These are phyloP conservation scores for Brotula barbata DNA, from an alignment of 2,797 vertebrate species.

Conservation along the genomic window DNA sequence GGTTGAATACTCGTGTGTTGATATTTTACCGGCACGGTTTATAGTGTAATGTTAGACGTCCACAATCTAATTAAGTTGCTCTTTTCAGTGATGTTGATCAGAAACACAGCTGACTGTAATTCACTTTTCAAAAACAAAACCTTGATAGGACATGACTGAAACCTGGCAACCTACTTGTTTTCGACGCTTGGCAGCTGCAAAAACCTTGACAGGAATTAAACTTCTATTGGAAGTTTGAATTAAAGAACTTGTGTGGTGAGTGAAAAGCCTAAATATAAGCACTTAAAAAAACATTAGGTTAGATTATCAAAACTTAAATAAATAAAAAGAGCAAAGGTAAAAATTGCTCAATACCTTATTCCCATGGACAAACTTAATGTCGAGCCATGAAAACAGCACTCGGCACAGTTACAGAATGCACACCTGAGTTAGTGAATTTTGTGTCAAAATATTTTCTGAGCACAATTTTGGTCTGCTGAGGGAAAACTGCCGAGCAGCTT, in stretches of 20 bases:
- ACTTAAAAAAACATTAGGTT: no score
- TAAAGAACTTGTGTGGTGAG: neutral
- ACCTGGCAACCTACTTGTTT: neutral
- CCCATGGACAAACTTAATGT: slow-evolving; percentile 48
- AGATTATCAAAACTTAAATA: no score
- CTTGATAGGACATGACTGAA: neutral
- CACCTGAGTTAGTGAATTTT: slow-evolving; percentile 26
- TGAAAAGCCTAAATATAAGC: neutral
- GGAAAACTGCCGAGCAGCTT: slow-evolving; percentile 84
- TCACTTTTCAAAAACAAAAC: slow-evolving; percentile 11
- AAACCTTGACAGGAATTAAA: neutral
- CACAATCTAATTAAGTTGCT: no score
- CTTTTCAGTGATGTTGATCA: neutral
- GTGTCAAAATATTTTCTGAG: slow-evolving; percentile 41
- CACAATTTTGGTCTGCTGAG: slow-evolving; percentile 52
- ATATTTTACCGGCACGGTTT: no score
- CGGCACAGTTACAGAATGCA: slow-evolving; percentile 18
- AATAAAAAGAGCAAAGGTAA: neutral
- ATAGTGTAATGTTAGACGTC: no score
- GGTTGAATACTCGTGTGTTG: no score
- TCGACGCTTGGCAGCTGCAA: neutral
- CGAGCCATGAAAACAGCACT: slow-evolving; percentile 61
- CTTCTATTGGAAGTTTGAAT: neutral
- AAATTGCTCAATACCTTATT: slow-evolving; percentile 1
- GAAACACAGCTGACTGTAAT: neutral